These are phyloP conservation scores for Dermochelys coriacea DNA, from an alignment of 2,797 vertebrate species.

Conservation along the genomic window DNA sequence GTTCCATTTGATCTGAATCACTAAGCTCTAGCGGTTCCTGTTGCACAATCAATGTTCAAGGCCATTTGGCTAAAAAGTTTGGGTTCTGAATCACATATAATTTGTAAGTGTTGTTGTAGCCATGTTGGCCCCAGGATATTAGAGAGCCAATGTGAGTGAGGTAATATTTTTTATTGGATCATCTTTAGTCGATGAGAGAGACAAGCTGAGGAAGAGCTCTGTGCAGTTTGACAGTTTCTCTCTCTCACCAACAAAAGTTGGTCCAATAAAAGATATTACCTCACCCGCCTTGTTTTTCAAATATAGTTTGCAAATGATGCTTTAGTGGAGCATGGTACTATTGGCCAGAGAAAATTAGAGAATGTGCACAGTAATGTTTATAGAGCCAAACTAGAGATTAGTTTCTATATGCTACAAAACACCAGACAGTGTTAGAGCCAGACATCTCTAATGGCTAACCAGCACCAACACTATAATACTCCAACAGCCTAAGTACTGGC, in stretches of 20 bases:
- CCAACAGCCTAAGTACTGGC: fast-evolving
- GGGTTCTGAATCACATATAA: not conserved
- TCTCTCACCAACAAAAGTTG: not conserved
- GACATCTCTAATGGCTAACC: not conserved
- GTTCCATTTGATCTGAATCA: not conserved
- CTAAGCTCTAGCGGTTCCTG: not conserved
- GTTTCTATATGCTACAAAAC: constrained; percentile 57
- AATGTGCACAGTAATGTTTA: not conserved
- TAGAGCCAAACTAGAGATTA: constrained; percentile 41
- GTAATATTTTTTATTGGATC: not conserved
- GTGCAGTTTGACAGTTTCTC: not conserved
- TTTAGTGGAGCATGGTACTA: not conserved
- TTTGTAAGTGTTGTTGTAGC: not conserved
- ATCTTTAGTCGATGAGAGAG: not conserved
- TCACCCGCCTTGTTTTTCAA: not conserved
- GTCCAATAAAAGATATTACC: not conserved
- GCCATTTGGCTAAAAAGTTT: not conserved
- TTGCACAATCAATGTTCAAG: not conserved
- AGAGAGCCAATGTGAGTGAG: not conserved
- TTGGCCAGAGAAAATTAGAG: not conserved
- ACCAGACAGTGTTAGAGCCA: constrained; percentile 6
- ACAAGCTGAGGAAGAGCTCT: not conserved
- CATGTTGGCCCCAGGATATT: not conserved
- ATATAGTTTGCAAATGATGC: not conserved
- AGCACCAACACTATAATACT: not conserved